A percentile compares a stretch with the other conserved stretches of the same genome.
phyloP scores from a whole-genome alignment of 2,888 invertebrate species.

The Megalurothrips usitatus region DNA sequence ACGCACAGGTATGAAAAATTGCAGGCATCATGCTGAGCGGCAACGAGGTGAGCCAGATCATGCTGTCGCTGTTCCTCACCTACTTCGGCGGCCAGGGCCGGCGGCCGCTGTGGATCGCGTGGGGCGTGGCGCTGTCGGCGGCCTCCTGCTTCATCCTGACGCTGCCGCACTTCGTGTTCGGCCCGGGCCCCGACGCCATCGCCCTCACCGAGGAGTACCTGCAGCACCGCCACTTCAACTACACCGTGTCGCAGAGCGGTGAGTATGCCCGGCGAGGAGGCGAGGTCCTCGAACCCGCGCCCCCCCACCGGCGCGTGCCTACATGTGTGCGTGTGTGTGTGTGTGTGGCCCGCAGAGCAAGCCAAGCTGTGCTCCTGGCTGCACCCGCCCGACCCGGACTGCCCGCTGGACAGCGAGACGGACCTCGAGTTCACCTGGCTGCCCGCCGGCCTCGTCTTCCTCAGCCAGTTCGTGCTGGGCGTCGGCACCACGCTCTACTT shows the following conservation, averaged over 20 bases:
- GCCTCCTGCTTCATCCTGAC: slow-evolving; percentile 58
- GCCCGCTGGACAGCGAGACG: slow-evolving; percentile 31
- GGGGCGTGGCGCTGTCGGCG: slow-evolving; percentile 58
- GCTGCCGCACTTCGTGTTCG: slow-evolving; percentile 58
- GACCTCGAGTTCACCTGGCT: slow-evolving; percentile 46
- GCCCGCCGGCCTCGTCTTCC: slow-evolving; percentile 57
- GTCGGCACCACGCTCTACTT: slow-evolving; percentile 63
- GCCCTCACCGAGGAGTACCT: slow-evolving; percentile 49
- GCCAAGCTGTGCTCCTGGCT: slow-evolving; percentile 27
- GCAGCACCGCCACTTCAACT: slow-evolving; percentile 28
- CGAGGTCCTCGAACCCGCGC: too few species aligned
- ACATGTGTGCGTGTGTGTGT: too few species aligned
- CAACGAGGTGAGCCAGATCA: slow-evolving; percentile 65
- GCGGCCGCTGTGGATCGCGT: slow-evolving; percentile 62
- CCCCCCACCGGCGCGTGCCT: too few species aligned
- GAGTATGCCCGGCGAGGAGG: not conserved
- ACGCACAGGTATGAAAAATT: slow-evolving; percentile 34
- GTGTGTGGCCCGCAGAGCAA: not conserved
- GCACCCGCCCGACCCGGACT: slow-evolving; percentile 32
- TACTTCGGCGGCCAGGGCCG: slow-evolving; percentile 64
- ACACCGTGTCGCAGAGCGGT: slow-evolving; percentile 15
- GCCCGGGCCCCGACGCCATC: slow-evolving; percentile 54
- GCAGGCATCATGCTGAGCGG: slow-evolving; percentile 62
- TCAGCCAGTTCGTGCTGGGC: slow-evolving; percentile 65
- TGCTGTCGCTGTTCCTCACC: slow-evolving; percentile 57